Evolutionary conservation across 2,888 invertebrate genomes (phyloP), one percentile per base, ranked within the genome.

Genomic region (Parthenolecanium corni): DNA sequence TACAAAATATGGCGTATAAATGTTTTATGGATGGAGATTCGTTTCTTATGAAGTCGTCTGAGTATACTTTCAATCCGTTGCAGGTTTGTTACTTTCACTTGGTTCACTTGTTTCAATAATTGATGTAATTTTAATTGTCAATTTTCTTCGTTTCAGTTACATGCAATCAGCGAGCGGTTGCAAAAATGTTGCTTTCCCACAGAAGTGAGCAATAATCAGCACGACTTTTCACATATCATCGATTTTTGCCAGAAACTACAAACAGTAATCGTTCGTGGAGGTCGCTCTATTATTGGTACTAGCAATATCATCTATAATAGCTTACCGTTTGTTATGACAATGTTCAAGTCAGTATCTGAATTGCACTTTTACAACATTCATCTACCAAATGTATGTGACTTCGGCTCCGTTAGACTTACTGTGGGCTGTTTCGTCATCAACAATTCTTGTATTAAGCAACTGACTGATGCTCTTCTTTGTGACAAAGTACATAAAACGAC

Each of bases 161-260:
- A 87, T 74, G 87, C 95, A n/a, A 84, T 96, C 64, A 91, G 89
- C 71, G 85, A 89, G 73, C 80, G 93, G 67, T 78, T 94, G 54
- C 87, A 86, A 73, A 82, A 89, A 69, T 88, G 92, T 0, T 88
- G 92, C 72, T 90, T 94, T 0, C 78, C 83, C 1, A 79, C 82
- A 64, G 89, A 89, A 71, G 83, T 84, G 66, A 79, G 80, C 23
- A 88, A 90, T 69, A 84, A 84, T 68, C 82, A 84, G 73, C 87
- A 83, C 70, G 93, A 95, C 75, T 86, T 95, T 69, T 90, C 92
- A 66, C 91, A 94, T 70, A 83, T 94, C 1, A 73, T 95, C 61
- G 95, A 95, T 74, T 89, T 91, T 71, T 87, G 86, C 72, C 84
- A 84, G 0, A 85, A 89, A 71, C 75, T 94, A 24, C 80, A 80